These are phyloP conservation scores for Tiliacea aurago DNA, from an alignment of 2,888 invertebrate genomes.

Conservation along the genomic window DNA sequence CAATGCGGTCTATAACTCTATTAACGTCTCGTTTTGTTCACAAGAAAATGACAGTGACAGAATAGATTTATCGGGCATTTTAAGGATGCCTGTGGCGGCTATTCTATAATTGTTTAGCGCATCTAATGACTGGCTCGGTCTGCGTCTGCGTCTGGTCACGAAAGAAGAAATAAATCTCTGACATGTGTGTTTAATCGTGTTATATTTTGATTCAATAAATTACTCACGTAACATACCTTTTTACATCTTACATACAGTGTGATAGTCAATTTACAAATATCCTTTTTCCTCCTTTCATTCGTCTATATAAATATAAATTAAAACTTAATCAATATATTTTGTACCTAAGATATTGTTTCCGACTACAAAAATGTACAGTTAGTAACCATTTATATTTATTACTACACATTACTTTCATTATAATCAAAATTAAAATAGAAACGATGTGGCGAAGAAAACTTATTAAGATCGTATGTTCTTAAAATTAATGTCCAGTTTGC, in stretches of 20 bases:
- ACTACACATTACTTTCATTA: slow-evolving; percentile 58
- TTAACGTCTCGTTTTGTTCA: slow-evolving; percentile 20
- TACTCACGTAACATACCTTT: slow-evolving; percentile 89
- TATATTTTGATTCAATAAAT: slow-evolving; percentile 90
- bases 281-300: slow-evolving; percentile 77
- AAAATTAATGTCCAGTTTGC: slow-evolving; percentile 21
- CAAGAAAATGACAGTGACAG: slow-evolving; percentile 17
- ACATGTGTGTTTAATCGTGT: slow-evolving; percentile 80
- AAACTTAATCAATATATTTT: slow-evolving; percentile 85
- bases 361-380: slow-evolving; percentile 76
- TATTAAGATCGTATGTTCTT: slow-evolving; percentile 22
- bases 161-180: slow-evolving; percentile 58
- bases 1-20: slow-evolving; percentile 10
- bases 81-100: background rate
- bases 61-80: slow-evolving; percentile 25
- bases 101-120: slow-evolving; percentile 21
- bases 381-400: slow-evolving; percentile 63
- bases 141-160: background rate
- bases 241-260: slow-evolving; percentile 85
- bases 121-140: slow-evolving; percentile 14
- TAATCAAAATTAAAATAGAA: slow-evolving; percentile 57
- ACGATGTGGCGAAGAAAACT: slow-evolving; percentile 35
- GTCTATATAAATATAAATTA: slow-evolving; percentile 78
- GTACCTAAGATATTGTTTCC: slow-evolving; percentile 85
- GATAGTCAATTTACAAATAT: slow-evolving; percentile 87